A percentile compares a stretch with the other conserved stretches of the same genome.
These are phyloP conservation scores for Brachionus rubens DNA, from an alignment of 1,140 invertebrate species.

Conservation along the genomic window DNA sequence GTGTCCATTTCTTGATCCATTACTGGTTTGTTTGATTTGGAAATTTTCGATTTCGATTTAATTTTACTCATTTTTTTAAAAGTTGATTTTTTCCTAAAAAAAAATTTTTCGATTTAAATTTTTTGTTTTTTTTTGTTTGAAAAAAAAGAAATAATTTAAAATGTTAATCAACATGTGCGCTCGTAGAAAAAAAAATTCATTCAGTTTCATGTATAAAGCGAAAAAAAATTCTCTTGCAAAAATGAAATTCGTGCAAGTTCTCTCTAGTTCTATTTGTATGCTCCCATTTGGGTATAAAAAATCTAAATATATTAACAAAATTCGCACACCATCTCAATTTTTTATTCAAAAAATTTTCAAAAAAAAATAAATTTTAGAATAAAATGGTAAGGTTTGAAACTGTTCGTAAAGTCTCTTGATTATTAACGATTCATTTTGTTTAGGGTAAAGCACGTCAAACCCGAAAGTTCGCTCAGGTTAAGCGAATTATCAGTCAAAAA, in stretches of 20 bases:
- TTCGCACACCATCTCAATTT: slow-evolving; percentile 3
- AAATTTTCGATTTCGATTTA: slow-evolving; percentile 10
- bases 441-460: slow-evolving; percentile 33
- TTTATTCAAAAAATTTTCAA: background rate
- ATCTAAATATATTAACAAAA: slow-evolving; percentile 24
- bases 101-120: too few relatives aligned
- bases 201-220: background rate
- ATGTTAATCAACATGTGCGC: slow-evolving; percentile 31
- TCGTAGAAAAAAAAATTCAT: background rate
- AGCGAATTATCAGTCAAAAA: slow-evolving; percentile 35
- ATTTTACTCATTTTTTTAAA: background rate
- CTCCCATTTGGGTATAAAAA: too few relatives aligned
- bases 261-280: too few relatives aligned
- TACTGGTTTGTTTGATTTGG: background rate
- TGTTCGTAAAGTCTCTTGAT: background rate
- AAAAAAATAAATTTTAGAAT: background rate
- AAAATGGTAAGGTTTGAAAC: background rate
- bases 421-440: background rate
- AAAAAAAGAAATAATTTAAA: slow-evolving; percentile 19
- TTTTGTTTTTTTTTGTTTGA: background rate
- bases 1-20: slow-evolving; percentile 35
- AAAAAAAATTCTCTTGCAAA: too few relatives aligned
- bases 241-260: too few relatives aligned
- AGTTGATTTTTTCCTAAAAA: background rate
- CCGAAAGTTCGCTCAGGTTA: slow-evolving; percentile 49